Percentiles rank a stretch among this genome's conserved stretches.
Conservation (phyloP, 1,140 invertebrate species). For the Musca vetustissima region DNA sequence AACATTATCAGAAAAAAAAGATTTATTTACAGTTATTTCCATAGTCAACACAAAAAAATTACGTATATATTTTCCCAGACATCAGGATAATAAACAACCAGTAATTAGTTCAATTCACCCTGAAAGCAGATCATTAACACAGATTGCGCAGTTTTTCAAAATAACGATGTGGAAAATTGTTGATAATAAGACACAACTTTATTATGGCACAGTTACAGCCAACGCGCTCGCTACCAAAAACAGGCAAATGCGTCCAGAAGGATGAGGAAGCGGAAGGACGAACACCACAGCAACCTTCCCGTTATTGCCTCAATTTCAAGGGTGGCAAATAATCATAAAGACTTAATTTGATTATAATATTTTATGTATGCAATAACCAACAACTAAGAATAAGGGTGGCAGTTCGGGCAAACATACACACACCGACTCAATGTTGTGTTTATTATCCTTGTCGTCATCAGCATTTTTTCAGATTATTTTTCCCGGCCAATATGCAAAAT, state of each 20-base stretch:
- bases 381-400: not conserved
- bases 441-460: no score
- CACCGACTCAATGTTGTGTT: not conserved
- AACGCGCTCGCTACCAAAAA: no score
- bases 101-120: not conserved
- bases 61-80: not conserved
- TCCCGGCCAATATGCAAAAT: not conserved
- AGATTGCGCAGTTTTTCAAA: constrained; percentile 9
- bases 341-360: constrained; percentile 19
- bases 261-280: no score
- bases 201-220: not conserved
- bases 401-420: not conserved
- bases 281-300: no score
- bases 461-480: no score
- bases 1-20: no score
- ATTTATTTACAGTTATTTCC: no score
- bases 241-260: no score
- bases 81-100: not conserved
- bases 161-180: constrained; percentile 22
- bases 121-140: not conserved
- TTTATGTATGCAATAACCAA: not conserved
- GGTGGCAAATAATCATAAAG: not conserved
- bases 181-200: constrained; percentile 10
- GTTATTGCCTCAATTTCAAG: not conserved
- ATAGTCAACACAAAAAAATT: no score